Evolutionary conservation across 2,888 invertebrate species (phyloP).

Genomic region (Drosophila ustulata): DNA sequence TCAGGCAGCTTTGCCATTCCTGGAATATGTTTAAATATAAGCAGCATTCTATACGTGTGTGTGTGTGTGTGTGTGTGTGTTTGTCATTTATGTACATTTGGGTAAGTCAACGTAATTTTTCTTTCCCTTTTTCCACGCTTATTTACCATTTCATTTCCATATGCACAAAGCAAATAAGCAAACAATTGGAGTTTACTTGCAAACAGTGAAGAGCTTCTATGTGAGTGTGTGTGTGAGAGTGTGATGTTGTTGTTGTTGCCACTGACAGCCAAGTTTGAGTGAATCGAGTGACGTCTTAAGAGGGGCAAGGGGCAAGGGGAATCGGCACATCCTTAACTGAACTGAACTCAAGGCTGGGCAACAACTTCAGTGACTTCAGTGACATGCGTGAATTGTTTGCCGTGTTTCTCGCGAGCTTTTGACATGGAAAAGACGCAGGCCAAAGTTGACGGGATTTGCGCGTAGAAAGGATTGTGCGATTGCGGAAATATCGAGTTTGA

Average conservation of each 20-base stretch:
- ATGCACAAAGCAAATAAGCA: conserved; percentile 76
- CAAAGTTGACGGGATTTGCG: conserved; percentile 70
- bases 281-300: neutral
- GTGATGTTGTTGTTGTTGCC: conserved; percentile 42
- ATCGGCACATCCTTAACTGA: conserved; percentile 30
- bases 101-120: conserved; percentile 75
- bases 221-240: too few species aligned
- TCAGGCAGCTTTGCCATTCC: conserved; percentile 19
- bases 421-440: conserved; percentile 68
- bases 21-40: conserved; percentile 21
- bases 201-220: conserved; percentile 27
- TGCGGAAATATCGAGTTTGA: conserved; percentile 49
- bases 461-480: conserved; percentile 60
- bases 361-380: conserved; percentile 68
- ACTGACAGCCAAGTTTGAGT: conserved; percentile 54
- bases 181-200: conserved; percentile 66
- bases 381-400: conserved; percentile 75
- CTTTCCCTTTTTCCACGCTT: conserved; percentile 57
- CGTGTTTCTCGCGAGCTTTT: conserved; percentile 55
- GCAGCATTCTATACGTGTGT: neutral
- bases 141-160: conserved; percentile 78
- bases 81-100: conserved; percentile 51
- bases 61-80: conserved; percentile 17
- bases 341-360: conserved; percentile 37
- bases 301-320: neutral